Evolutionary conservation across 1,140 invertebrate species (phyloP), one percentile per base, ranked within the genome.

Genomic region (Tribolium madens): DNA sequence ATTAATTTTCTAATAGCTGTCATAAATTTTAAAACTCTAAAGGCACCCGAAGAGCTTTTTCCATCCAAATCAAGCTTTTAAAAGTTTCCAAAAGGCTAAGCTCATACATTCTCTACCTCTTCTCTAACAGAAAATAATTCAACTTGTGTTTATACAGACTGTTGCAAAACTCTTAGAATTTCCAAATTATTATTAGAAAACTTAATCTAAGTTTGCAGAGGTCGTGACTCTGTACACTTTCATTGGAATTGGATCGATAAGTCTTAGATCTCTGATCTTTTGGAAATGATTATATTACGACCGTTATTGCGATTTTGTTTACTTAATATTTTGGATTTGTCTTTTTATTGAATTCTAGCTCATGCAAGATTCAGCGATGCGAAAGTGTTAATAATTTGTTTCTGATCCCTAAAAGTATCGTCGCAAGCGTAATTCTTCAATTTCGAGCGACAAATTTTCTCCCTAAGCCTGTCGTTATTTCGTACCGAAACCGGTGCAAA

Each of bases 61-160:
- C 7, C 10, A 50, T 50, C 13, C 48, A 17, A 50, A 50, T 50
- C 48, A 26, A 57, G 1, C 18, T 57, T 52, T 52, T 21, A 33
- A 64, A 64, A 31, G 7, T 64, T 64, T 13, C 7, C 18, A 33
- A 64, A 64, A 31, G 53, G 53, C 14, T 60, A 60, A 60, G 53
- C 53, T 60, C 9, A 33, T 26, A 33, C 57, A 36, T 64, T 64
- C 57, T 31, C 57, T 26, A 64, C 57, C 10, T 64, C 26, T 9
- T 0, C 26, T 7, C 21, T 9, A 64, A 33, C 57, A 9, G 5
- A 26, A 64, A 64, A 64, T 64, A 64, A 64, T 64, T 33, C 57
- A 33, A 9, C 4, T 14, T 0, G 57, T 64, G 57, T 64, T 64
- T 64, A 64, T 64, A 64, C 57, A 64, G 57, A 26, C 57, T 64